Percentiles rank a stretch among this genome's conserved stretches.
phyloP scores from a whole-genome alignment of 2,113 vertebrate genomes.

The Atherinomorus stipes region DNA sequence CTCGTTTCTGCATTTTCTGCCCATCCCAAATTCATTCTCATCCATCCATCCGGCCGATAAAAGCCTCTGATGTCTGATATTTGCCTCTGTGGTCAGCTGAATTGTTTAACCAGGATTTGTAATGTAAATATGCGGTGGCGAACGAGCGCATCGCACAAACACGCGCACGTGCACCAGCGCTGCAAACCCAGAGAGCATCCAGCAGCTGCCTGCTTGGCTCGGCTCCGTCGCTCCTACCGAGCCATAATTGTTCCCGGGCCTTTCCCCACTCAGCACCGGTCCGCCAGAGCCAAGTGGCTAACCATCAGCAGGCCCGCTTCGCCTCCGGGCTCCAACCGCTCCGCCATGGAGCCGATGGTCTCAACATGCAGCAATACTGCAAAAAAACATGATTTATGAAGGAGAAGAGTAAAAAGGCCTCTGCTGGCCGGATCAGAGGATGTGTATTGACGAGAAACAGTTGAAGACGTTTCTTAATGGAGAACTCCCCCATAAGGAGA shows the following conservation, averaged over 20 bases:
- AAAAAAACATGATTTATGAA: neutral
- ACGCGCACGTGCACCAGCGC: conserved; percentile 21
- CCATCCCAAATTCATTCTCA: conserved; percentile 31
- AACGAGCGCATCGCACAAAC: conserved; percentile 47
- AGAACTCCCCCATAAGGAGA: too few species aligned
- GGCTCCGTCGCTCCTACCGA: conserved; percentile 56
- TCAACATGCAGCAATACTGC: conserved; percentile 9
- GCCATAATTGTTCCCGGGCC: conserved; percentile 75
- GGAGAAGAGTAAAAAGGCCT: neutral
- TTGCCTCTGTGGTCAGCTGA: conserved; percentile 64
- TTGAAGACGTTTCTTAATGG: neutral
- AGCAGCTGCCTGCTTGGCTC: conserved; percentile 66
- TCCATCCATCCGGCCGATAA: conserved; percentile 43
- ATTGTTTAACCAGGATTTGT: conserved; percentile 80
- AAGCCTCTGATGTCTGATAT: conserved; percentile 53
- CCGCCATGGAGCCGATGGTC: conserved; percentile 41
- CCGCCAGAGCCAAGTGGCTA: conserved; percentile 64
- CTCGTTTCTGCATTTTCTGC: conserved; percentile 35
- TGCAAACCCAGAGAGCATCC: conserved; percentile 49
- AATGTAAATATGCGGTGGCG: conserved; percentile 78
- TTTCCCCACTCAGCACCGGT: conserved; percentile 42
- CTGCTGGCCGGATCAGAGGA: neutral
- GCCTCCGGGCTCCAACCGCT: conserved; percentile 41
- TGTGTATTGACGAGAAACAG: neutral
- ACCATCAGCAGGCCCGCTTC: conserved; percentile 62